Conservation (phyloP, 2,888 invertebrate genomes). For the Colostygia pectinataria region DNA sequence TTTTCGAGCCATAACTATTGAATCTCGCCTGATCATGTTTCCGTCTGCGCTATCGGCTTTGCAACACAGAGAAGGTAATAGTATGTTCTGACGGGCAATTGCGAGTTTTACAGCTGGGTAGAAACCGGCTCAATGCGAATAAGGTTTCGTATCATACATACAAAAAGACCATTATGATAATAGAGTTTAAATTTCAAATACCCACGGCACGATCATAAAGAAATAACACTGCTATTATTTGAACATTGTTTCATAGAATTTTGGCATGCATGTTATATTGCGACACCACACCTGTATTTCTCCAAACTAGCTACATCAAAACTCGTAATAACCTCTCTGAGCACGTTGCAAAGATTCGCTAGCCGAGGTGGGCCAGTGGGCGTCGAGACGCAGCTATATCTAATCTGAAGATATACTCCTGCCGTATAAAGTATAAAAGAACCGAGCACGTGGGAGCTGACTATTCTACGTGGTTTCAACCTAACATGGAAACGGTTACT, state of each 20-base stretch:
- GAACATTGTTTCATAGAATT: too few species aligned
- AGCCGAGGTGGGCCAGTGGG: slow-evolving; percentile 57
- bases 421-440: slow-evolving; percentile 58
- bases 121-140: too few species aligned
- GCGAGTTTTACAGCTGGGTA: too few species aligned
- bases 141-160: too few species aligned
- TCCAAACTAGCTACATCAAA: too few species aligned
- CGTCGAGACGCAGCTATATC: slow-evolving; percentile 56
- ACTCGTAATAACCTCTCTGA: too few species aligned
- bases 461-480: slow-evolving; percentile 28
- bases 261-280: too few species aligned
- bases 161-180: neutral
- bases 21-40: slow-evolving; percentile 33
- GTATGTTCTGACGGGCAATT: too few species aligned
- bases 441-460: slow-evolving; percentile 45
- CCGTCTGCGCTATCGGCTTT: slow-evolving; percentile 29
- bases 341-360: slow-evolving; percentile 28
- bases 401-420: slow-evolving; percentile 58
- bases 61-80: slow-evolving; percentile 26
- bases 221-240: too few species aligned
- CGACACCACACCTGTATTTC: too few species aligned
- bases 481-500: slow-evolving; percentile 26
- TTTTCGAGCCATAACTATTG: slow-evolving; percentile 31
- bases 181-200: too few species aligned
- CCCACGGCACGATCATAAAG: too few species aligned